These are phyloP conservation scores for Agrilus planipennis DNA, from an alignment of 1,140 invertebrate genomes.

Conservation along the genomic window DNA sequence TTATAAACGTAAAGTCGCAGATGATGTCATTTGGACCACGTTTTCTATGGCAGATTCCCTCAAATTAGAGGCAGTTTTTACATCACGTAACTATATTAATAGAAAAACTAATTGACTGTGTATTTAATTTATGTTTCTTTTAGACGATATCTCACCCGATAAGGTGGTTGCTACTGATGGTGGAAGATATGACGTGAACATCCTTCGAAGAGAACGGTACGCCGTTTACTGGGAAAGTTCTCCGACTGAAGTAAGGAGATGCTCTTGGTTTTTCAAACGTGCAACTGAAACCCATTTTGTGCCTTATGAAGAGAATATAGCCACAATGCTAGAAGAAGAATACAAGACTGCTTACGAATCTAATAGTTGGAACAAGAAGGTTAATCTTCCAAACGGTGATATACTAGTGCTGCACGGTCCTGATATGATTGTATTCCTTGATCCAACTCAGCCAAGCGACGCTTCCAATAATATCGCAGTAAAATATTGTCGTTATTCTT, in stretches of 20 bases:
- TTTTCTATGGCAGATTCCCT: constrained; percentile 75
- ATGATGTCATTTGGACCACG: constrained; percentile 65
- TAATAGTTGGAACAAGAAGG: constrained; percentile 69
- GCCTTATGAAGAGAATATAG: constrained; percentile 77
- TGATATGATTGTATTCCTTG: constrained; percentile 71
- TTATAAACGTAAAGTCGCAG: constrained; percentile 59
- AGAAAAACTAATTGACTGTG: constrained; percentile 23
- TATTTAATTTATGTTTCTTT: constrained; percentile 23
- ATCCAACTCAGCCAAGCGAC: constrained; percentile 45
- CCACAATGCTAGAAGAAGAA: constrained; percentile 68
- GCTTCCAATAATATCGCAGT: too few relatives aligned
- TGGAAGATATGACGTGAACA: constrained; percentile 82
- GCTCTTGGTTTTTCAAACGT: constrained; percentile 89
- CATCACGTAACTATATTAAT: constrained; percentile 41
- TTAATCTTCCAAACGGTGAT: constrained; percentile 70
- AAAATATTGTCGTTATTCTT: not conserved
- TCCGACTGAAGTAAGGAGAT: constrained; percentile 64
- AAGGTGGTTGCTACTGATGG: constrained; percentile 70
- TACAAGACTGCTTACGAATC: constrained; percentile 56
- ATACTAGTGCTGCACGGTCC: constrained; percentile 78
- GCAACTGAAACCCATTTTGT: constrained; percentile 64
- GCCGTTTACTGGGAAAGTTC: constrained; percentile 83
- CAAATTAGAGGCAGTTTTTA: constrained; percentile 60
- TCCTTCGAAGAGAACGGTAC: constrained; percentile 52
- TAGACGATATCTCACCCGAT: constrained; percentile 27